Percentiles rank a stretch among this genome's conserved stretches.
These are phyloP conservation scores for Drosophila paranaensis DNA, from an alignment of 2,888 invertebrate genomes.

Conservation along the genomic window DNA sequence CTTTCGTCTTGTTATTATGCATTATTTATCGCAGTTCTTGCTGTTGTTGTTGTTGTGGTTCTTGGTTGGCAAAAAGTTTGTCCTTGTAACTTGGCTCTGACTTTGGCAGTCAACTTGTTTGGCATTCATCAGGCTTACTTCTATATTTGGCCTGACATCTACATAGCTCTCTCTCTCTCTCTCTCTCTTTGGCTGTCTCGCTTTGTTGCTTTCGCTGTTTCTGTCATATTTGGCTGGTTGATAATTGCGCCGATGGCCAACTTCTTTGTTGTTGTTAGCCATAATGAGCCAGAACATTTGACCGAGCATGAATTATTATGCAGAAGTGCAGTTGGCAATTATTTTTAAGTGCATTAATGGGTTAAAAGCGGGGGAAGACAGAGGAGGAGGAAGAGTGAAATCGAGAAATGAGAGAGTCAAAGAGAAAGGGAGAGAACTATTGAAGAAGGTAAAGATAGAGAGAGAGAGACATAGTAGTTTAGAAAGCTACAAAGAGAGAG, in stretches of 20 bases:
- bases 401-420: neutral
- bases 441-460: neutral
- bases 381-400: neutral
- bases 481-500: neutral
- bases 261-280: constrained; percentile 11
- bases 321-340: constrained; percentile 49
- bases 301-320: constrained; percentile 59
- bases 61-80: constrained; percentile 53
- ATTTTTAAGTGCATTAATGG: constrained; percentile 26
- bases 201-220: constrained; percentile 31
- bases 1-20: constrained; percentile 57
- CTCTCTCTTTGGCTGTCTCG: neutral
- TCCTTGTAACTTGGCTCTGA: constrained; percentile 59
- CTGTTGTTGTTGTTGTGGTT: constrained; percentile 50
- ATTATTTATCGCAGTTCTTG: constrained; percentile 61
- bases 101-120: constrained; percentile 69
- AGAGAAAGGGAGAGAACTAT: neutral
- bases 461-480: neutral
- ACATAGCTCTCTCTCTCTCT: constrained; percentile 11
- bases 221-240: constrained; percentile 53
- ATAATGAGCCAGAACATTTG: constrained; percentile 55
- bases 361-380: neutral
- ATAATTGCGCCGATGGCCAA: constrained; percentile 53
- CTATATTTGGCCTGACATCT: constrained; percentile 40
- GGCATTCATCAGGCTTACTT: constrained; percentile 71